Percentiles rank a stretch among this genome's conserved stretches.
These are phyloP conservation scores for Heliconius nattereri DNA, from an alignment of 1,140 invertebrate species.

Conservation along the genomic window DNA sequence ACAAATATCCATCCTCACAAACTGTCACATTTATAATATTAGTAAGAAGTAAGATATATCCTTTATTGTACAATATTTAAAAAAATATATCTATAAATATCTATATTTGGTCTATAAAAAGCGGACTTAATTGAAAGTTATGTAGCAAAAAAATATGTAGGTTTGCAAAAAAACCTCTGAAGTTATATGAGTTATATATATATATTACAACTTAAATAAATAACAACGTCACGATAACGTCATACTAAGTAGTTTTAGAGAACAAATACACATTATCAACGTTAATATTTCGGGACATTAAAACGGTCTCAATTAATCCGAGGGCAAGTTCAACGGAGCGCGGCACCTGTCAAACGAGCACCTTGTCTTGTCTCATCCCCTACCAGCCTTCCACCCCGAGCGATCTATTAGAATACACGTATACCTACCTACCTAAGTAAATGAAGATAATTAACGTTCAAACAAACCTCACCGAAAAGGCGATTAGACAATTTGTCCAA, in stretches of 20 bases:
- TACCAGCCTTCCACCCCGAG: conserved; percentile 47
- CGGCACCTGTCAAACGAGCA: conserved; percentile 71
- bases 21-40: no score
- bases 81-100: no score
- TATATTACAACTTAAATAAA: no score
- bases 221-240: not conserved
- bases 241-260: not conserved
- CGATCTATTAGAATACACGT: conserved; percentile 55
- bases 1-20: no score
- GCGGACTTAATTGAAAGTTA: no score
- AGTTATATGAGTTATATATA: no score
- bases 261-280: not conserved
- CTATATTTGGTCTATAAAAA: no score
- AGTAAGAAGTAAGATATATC: no score
- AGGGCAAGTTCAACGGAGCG: conserved; percentile 66
- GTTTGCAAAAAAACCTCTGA: no score
- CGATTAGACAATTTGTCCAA: conserved; percentile 59
- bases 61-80: no score
- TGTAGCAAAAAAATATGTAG: no score
- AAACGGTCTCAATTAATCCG: conserved; percentile 58
- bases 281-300: not conserved
- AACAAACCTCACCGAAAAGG: conserved; percentile 62
- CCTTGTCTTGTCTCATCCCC: conserved; percentile 55
- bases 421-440: conserved; percentile 55
- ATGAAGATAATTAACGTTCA: conserved; percentile 69